Evolutionary conservation across 2,888 invertebrate genomes (phyloP).

Genomic region (Tipula unca): DNA sequence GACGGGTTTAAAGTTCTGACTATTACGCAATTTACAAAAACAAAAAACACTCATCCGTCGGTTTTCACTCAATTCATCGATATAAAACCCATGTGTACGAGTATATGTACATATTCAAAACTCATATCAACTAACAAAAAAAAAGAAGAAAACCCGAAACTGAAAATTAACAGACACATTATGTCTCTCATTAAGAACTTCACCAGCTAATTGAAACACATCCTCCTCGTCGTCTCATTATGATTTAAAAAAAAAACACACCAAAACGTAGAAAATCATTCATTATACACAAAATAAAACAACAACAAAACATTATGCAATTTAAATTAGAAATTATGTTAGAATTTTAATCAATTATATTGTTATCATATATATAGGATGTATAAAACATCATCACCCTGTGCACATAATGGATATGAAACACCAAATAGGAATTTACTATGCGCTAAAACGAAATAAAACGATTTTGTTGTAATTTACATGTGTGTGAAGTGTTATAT

Average conservation of each 20-base stretch:
- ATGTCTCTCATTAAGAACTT: neutral
- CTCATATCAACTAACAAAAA: neutral
- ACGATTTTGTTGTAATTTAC: neutral
- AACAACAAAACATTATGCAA: neutral
- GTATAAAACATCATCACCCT: neutral
- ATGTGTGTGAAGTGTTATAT: conserved; percentile 18
- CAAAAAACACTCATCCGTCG: neutral
- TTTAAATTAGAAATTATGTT: conserved; percentile 14
- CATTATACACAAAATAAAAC: neutral
- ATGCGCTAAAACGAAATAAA: neutral
- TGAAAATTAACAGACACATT: neutral
- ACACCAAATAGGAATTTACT: neutral
- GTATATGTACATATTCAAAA: neutral
- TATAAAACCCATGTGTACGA: neutral
- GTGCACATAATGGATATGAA: neutral
- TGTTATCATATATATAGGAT: neutral
- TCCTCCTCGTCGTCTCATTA: neutral
- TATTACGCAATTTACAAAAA: too few species aligned
- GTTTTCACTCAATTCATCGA: neutral
- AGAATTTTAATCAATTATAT: neutral
- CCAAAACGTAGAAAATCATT: neutral
- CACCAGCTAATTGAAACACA: neutral
- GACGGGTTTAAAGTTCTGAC: neutral
- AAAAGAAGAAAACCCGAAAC: neutral
- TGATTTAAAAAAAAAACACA: neutral